Evolutionary conservation across 2,113 vertebrate species (phyloP).

Genomic region (Nasalis larvatus): DNA sequence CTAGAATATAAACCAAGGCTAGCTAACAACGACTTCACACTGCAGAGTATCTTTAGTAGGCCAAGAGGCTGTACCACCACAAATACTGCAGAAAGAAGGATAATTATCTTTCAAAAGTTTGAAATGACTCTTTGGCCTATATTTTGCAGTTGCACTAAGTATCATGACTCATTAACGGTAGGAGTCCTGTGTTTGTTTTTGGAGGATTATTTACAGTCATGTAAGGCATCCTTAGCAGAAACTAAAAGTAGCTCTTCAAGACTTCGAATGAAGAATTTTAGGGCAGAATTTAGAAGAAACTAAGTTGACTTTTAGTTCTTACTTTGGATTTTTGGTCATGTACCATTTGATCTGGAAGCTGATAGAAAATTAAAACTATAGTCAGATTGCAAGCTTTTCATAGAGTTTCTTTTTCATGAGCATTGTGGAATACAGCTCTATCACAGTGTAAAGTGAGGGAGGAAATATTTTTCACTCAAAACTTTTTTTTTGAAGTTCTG

Average conservation of each 20-base stretch:
- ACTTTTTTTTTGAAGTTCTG: not conserved
- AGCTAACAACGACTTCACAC: not conserved
- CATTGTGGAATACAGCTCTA: not conserved
- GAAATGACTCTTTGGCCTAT: slow-evolving; percentile 42
- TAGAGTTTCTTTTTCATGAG: not conserved
- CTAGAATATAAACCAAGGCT: not conserved
- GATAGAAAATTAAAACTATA: slow-evolving; percentile 53
- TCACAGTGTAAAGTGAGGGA: not conserved
- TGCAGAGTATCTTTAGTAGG: not conserved
- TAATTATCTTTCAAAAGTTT: slow-evolving; percentile 28
- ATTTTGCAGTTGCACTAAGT: slow-evolving; percentile 63
- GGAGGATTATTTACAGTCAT: slow-evolving; percentile 71
- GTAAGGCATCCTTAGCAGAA: slow-evolving; percentile 69
- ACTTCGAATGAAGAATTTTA: slow-evolving; percentile 65
- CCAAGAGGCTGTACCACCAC: not conserved
- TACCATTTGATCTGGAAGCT: slow-evolving; percentile 54
- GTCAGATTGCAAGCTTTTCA: slow-evolving; percentile 2
- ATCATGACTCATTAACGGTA: slow-evolving; percentile 79
- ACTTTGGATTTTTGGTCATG: not conserved
- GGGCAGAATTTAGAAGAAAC: slow-evolving; percentile 63
- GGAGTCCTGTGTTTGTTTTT: slow-evolving; percentile 72
- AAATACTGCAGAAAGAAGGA: not conserved
- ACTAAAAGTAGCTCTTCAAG: slow-evolving; percentile 77
- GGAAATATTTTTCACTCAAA: not conserved
- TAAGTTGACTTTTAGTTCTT: slow-evolving; percentile 62